phyloP scores from a whole-genome alignment of 1,140 invertebrate species.

The Cotesia glomerata region DNA sequence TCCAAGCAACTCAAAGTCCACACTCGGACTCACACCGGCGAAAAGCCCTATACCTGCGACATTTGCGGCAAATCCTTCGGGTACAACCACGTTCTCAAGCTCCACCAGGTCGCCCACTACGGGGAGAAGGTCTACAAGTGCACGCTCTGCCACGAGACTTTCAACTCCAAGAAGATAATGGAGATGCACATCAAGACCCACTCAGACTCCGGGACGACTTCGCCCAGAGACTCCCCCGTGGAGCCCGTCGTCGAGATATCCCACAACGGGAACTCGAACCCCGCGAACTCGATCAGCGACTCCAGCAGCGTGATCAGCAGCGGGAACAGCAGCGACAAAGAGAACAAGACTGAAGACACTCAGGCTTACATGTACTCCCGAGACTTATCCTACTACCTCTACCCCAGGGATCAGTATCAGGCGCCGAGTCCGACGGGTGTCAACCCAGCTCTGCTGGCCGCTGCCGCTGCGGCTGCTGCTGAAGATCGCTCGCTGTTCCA shows the following conservation, averaged over 20 bases:
- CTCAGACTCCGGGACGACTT: conserved; percentile 64
- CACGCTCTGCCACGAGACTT: conserved; percentile 87
- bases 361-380: conserved; percentile 34
- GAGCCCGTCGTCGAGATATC: conserved; percentile 53
- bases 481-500: conserved; percentile 42
- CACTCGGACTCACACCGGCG: conserved; percentile 86
- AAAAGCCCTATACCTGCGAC: conserved; percentile 77
- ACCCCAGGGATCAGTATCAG: conserved; percentile 43
- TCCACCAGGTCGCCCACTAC: conserved; percentile 89
- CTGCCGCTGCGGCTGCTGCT: conserved; percentile 49
- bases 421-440: conserved; percentile 36
- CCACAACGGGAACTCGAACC: conserved; percentile 31
- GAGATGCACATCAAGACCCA: conserved; percentile 90
- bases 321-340: conserved; percentile 42
- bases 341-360: conserved; percentile 57
- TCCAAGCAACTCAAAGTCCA: conserved; percentile 89
- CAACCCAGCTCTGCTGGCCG: conserved; percentile 63
- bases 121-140: conserved; percentile 92
- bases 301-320: conserved; percentile 24
- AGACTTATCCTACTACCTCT: conserved; percentile 51
- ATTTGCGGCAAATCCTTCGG: conserved; percentile 85
- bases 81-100: conserved; percentile 87
- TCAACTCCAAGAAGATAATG: conserved; percentile 88
- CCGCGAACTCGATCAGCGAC: conserved; percentile 38
- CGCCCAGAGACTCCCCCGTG: conserved; percentile 53